Percentiles rank a stretch among this genome's conserved stretches.
Evolutionary conservation across 2,888 invertebrate species (phyloP).

Genomic region (Plagiodera versicolora): DNA sequence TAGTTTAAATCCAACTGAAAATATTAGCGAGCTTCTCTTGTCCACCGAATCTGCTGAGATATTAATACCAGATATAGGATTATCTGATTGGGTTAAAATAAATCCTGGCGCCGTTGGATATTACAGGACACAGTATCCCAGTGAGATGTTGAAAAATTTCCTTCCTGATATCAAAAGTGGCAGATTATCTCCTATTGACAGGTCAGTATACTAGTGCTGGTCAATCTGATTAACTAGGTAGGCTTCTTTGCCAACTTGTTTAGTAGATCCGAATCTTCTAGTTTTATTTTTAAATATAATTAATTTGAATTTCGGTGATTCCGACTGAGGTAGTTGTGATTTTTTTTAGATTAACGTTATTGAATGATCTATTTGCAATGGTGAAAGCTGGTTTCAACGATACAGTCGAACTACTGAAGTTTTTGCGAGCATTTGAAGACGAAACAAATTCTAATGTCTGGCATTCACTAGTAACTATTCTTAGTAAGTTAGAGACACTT

Average conservation of each 20-base stretch:
- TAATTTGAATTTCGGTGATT: neutral
- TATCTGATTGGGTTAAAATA: constrained; percentile 82
- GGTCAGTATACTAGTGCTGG: constrained; percentile 52
- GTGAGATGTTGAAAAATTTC: constrained; percentile 72
- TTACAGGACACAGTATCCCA: constrained; percentile 83
- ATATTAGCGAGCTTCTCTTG: constrained; percentile 45
- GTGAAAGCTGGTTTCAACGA: constrained; percentile 83
- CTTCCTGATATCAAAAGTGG: constrained; percentile 79
- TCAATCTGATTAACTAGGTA: too few relatives aligned
- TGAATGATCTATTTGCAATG: constrained; percentile 90
- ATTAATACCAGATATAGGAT: constrained; percentile 68
- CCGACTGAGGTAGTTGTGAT: neutral
- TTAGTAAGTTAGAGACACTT: constrained; percentile 72
- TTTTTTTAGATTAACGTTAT: constrained; percentile 65
- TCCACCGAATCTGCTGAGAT: constrained; percentile 63
- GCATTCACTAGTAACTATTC: constrained; percentile 78
- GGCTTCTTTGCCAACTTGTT: too few relatives aligned
- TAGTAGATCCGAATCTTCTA: too few relatives aligned
- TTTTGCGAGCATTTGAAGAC: constrained; percentile 79
- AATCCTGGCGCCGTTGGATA: constrained; percentile 78
- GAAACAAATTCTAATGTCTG: constrained; percentile 94
- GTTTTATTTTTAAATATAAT: too few relatives aligned
- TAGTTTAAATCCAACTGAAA: constrained; percentile 64
- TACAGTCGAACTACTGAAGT: constrained; percentile 77
- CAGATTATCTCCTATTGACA: constrained; percentile 82